Conservation (phyloP, 2,113 vertebrate species). For the Nesogale talazaci region DNA sequence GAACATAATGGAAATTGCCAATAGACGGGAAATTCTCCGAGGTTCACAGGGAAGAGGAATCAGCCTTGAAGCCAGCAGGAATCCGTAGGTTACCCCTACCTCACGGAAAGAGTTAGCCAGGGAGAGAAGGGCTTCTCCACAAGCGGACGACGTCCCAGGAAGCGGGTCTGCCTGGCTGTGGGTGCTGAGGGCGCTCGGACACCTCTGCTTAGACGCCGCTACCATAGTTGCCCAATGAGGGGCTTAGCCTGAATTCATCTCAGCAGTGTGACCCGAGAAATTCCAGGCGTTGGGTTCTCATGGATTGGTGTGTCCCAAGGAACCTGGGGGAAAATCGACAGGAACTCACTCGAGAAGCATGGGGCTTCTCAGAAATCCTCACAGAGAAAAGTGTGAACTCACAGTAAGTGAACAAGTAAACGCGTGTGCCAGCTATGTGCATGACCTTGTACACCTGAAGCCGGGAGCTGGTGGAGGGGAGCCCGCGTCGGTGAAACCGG, state of each 20-base stretch:
- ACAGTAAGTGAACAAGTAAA: neutral
- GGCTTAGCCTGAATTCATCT: neutral
- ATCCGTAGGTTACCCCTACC: no score
- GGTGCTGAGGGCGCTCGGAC: no score
- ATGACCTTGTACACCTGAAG: neutral
- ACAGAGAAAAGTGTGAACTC: neutral
- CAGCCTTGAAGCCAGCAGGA: no score
- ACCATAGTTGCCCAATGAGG: neutral
- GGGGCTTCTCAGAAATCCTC: neutral
- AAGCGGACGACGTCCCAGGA: no score
- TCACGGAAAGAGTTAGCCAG: no score
- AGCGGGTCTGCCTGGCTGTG: no score
- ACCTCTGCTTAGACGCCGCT: no score
- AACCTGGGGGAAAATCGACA: neutral
- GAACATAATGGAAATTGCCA: no score
- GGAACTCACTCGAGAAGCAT: neutral
- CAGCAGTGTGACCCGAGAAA: neutral
- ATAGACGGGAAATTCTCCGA: no score
- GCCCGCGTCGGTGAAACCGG: neutral
- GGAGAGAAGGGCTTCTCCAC: no score
- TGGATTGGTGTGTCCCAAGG: neutral
- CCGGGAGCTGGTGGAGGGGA: neutral
- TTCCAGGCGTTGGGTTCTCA: neutral
- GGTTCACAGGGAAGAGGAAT: no score
- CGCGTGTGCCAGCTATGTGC: no score